Evolutionary conservation across 2,888 invertebrate species (phyloP), one percentile per base, ranked within the genome.

Genomic region (Lasioglossum figueresi): DNA sequence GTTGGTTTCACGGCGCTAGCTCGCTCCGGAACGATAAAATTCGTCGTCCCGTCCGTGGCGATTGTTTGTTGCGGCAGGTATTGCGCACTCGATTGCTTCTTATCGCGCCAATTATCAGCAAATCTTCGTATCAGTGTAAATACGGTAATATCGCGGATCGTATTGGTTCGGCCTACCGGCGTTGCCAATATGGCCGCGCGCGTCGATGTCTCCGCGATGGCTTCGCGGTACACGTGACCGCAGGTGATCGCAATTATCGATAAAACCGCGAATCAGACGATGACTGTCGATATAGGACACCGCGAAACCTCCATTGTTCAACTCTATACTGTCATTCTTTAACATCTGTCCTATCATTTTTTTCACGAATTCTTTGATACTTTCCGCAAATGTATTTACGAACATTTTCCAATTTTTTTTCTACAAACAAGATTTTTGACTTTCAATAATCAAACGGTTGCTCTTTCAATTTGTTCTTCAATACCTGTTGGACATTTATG

Each of bases 61-160:
- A 90, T 89, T 90, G 89, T 92, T 90, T 90, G 90, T 88, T 88
- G 81, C 86, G 74, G 82, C 82, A 84, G 72, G 84, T 87, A 86
- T 91, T 92, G 92, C 92, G 92, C 91, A 93, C 91, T 92, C 92
- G 91, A 92, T 93, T 91, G 91, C 91, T 92, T 87, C 93, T 94
- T 94, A 94, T 94, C 94, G 90, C 90, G 82, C 76, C 88, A 93
- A 92, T 94, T 94, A 94, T 94, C 94, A 94, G 93, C 88, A 91
- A 94, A 94, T 94, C 94, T 94, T 92, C 92, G 91, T 94, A 94
- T 94, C 94, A 93, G 92, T 81, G 90, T 89, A 94, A 94, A 94
- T 93, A 94, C 91, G 90, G 89, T 91, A 93, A 92, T 93, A 92
- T 92, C 89, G 84, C 88, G 80, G 85, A 75, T 83, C 82, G 88